Conservation (phyloP, 2,113 vertebrate genomes). For the Menura novaehollandiae region DNA sequence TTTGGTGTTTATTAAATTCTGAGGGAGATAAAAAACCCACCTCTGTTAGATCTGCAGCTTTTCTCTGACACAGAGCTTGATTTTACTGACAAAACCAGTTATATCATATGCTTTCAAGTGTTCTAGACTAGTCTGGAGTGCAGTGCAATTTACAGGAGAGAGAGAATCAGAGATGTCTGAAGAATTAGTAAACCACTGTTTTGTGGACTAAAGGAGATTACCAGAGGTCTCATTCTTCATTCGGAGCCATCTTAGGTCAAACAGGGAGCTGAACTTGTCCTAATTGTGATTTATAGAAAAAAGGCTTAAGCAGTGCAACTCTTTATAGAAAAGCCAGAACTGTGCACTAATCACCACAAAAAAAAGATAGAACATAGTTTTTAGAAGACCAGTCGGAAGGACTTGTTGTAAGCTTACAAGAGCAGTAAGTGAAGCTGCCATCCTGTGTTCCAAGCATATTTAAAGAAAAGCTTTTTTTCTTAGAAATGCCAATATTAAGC, state of each 20-base stretch:
- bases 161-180: not conserved
- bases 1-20: not conserved
- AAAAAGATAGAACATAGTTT: not conserved
- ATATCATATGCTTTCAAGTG: not conserved
- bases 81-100: not conserved
- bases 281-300: not conserved
- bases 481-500: not conserved
- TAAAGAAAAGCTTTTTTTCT: not conserved
- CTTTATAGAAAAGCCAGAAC: not conserved
- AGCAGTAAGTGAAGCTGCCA: not conserved
- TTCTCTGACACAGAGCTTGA: not conserved
- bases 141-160: not conserved
- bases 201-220: not conserved
- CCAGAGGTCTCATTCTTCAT: not conserved
- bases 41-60: not conserved
- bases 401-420: not conserved
- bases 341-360: rapidly evolving
- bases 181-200: not conserved
- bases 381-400: not conserved
- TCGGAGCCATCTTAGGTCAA: not conserved
- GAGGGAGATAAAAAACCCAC: not conserved
- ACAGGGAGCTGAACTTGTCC: not conserved
- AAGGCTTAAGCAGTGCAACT: not conserved
- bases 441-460: not conserved
- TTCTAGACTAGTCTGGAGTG: not conserved